Conservation (phyloP, 2,797 vertebrate species). For the Lepidocolaptes lacrymiger region DNA sequence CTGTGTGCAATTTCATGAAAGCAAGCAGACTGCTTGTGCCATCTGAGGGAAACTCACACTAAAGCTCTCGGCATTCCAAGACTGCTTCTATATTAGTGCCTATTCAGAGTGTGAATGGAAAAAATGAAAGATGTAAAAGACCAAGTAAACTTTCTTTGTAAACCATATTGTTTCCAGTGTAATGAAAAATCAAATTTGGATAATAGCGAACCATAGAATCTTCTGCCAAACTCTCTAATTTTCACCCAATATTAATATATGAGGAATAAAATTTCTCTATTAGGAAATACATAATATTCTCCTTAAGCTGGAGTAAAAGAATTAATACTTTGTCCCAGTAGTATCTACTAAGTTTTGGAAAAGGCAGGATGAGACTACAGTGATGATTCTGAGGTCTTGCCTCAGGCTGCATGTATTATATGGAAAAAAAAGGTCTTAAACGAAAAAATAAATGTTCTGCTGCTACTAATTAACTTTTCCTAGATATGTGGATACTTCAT, state of each 20-base stretch:
- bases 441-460: neutral
- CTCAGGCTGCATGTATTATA: neutral
- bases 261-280: neutral
- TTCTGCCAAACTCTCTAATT: neutral
- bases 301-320: neutral
- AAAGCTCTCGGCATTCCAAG: neutral
- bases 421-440: neutral
- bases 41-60: neutral
- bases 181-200: neutral
- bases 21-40: neutral
- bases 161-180: neutral
- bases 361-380: neutral
- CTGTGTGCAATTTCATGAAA: neutral
- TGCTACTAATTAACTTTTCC: neutral
- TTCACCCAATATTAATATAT: neutral
- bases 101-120: neutral
- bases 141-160: fast-evolving
- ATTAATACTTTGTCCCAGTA: neutral
- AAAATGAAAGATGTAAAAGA: neutral
- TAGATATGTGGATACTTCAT: neutral
- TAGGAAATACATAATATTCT: neutral
- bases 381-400: neutral
- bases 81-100: neutral
- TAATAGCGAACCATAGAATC: neutral
- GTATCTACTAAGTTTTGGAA: neutral